A percentile compares a stretch with the other conserved stretches of the same genome.
These are phyloP conservation scores for Octodon degus DNA, from an alignment of 2,113 vertebrate genomes.

Conservation along the genomic window DNA sequence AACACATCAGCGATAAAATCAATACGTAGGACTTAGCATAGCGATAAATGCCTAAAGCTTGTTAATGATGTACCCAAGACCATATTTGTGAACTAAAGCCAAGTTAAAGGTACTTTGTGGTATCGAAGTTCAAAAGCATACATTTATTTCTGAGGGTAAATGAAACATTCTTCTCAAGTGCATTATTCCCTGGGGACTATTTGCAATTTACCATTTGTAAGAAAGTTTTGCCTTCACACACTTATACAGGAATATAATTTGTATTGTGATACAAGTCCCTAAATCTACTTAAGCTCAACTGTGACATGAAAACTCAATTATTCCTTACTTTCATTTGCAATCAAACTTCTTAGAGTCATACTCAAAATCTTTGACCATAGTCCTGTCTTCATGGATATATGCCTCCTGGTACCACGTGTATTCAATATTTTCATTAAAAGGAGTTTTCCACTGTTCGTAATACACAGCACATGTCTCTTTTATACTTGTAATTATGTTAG, in stretches of 20 bases:
- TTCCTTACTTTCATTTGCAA: neutral
- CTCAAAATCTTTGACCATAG: neutral
- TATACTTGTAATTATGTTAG: neutral
- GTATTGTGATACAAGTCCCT: neutral
- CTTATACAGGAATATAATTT: neutral
- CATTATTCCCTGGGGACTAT: neutral
- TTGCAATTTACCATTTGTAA: neutral
- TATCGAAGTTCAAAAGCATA: neutral
- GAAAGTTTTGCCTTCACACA: neutral
- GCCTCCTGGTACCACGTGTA: neutral
- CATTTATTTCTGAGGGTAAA: neutral
- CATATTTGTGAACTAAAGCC: neutral
- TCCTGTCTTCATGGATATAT: rapidly evolving
- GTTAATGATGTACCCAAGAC: neutral
- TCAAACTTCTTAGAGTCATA: neutral
- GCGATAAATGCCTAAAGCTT: neutral
- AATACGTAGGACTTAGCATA: neutral
- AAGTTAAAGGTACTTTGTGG: neutral
- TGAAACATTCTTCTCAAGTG: neutral
- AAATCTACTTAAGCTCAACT: neutral
- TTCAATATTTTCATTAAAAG: neutral
- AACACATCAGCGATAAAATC: neutral
- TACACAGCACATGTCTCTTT: neutral
- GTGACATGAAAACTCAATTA: neutral
- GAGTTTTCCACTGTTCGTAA: neutral